phyloP scores from a whole-genome alignment of 2,113 vertebrate genomes.

The Setophaga petechia region DNA sequence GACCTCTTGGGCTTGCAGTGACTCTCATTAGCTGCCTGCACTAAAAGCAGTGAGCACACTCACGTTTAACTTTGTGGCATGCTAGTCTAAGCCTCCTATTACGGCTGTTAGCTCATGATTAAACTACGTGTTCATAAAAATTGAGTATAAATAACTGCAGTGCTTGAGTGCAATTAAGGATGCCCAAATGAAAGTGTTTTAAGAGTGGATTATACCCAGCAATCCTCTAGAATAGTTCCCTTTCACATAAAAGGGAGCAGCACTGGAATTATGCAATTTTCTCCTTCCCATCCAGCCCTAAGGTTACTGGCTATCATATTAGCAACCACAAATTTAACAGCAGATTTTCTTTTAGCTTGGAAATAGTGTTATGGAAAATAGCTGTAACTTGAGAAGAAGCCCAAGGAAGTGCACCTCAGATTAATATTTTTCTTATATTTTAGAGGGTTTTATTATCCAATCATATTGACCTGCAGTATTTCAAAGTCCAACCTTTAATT shows the following conservation, averaged over 20 bases:
- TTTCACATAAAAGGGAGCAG: background rate
- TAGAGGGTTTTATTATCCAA: background rate
- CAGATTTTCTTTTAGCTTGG: background rate
- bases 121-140: background rate
- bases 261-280: background rate
- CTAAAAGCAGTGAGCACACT: background rate
- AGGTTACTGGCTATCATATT: background rate
- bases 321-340: background rate
- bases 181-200: background rate
- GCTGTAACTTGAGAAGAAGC: background rate
- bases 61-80: background rate
- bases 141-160: background rate
- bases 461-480: background rate
- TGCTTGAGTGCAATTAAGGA: background rate
- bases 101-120: background rate
- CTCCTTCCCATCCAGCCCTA: background rate
- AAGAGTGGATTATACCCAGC: background rate
- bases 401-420: background rate
- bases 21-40: background rate
- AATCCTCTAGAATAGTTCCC: background rate
- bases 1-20: background rate
- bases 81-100: background rate
- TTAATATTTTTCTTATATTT: background rate
- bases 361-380: background rate
- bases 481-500: slow-evolving; percentile 32